phyloP scores from a whole-genome alignment of 2,113 vertebrate species.

The Heterochromis multidens region DNA sequence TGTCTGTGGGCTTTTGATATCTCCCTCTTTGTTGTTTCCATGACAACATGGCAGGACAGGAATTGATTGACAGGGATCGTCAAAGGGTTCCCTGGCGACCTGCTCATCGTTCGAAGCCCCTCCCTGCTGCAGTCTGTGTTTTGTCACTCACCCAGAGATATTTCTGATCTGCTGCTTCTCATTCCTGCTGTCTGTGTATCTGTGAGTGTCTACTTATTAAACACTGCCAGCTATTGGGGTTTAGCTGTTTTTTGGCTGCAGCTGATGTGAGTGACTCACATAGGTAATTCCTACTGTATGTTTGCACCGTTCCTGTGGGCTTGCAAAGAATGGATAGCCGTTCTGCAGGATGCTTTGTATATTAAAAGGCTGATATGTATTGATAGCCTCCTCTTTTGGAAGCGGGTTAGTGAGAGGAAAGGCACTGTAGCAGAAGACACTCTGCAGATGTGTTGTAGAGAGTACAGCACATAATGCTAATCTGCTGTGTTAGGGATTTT shows the following conservation, averaged over 20 bases:
- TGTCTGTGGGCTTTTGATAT: constrained; percentile 71
- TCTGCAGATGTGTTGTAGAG: constrained; percentile 72
- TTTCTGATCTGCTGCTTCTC: constrained; percentile 70
- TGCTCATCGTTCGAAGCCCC: constrained; percentile 67
- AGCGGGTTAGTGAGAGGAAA: constrained; percentile 49
- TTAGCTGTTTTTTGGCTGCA: constrained; percentile 53
- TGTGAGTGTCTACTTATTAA: constrained; percentile 26
- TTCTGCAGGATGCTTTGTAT: constrained; percentile 53
- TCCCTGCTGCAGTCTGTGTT: constrained; percentile 70
- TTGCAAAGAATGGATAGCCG: constrained; percentile 40
- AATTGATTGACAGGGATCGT: constrained; percentile 77
- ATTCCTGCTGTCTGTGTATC: constrained; percentile 40
- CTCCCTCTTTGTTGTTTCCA: constrained; percentile 76
- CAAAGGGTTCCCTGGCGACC: constrained; percentile 74
- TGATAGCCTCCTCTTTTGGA: constrained; percentile 58
- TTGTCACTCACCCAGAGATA: constrained; percentile 73
- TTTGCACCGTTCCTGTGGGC: constrained; percentile 37
- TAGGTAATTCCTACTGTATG: constrained; percentile 67
- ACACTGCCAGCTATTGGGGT: constrained; percentile 52
- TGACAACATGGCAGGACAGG: constrained; percentile 75
- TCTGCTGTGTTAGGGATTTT: constrained; percentile 78
- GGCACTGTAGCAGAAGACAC: constrained; percentile 63
- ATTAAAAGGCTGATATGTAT: constrained; percentile 63
- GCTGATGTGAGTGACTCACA: constrained; percentile 43
- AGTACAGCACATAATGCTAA: constrained; percentile 72